phyloP scores from a whole-genome alignment of 2,113 vertebrate species.

The Saguinus midas region DNA sequence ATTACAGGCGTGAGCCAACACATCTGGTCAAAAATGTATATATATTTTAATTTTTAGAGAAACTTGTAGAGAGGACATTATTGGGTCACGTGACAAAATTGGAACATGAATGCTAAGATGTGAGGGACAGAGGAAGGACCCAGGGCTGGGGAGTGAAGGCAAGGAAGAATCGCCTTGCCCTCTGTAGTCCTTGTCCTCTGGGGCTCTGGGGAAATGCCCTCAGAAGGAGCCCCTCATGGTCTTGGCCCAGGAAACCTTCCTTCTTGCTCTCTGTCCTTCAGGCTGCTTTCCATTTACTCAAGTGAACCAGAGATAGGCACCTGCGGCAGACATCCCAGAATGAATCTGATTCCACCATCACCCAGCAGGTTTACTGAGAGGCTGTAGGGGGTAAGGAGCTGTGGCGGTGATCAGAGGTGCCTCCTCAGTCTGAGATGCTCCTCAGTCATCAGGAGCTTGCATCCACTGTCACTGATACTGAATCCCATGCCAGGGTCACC shows the following conservation, averaged over 20 bases:
- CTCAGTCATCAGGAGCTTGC: too few relatives aligned
- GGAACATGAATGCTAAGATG: too few relatives aligned
- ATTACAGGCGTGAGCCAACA: too few relatives aligned
- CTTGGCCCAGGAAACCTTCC: background rate
- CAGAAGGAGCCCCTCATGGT: background rate
- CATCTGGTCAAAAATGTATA: too few relatives aligned
- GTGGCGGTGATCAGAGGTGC: background rate
- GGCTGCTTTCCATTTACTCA: slow-evolving; percentile 78
- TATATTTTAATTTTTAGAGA: too few relatives aligned
- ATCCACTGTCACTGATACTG: background rate
- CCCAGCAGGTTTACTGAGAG: slow-evolving; percentile 81
- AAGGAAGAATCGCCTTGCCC: background rate
- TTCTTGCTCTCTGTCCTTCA: background rate
- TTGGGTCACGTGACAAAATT: too few relatives aligned
- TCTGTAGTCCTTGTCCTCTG: background rate
- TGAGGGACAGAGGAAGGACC: too few relatives aligned
- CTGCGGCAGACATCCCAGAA: slow-evolving; percentile 73
- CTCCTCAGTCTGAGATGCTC: background rate
- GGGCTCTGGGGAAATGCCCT: background rate
- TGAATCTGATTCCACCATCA: slow-evolving; percentile 75
- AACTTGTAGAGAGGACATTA: too few relatives aligned
- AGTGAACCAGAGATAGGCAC: slow-evolving; percentile 68
- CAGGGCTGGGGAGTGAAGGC: too few relatives aligned
- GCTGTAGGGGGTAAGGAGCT: slow-evolving; percentile 69
- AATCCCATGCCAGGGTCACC: background rate